Conservation (phyloP, 2,797 vertebrate species). For the Microctenopoma lineatum region DNA sequence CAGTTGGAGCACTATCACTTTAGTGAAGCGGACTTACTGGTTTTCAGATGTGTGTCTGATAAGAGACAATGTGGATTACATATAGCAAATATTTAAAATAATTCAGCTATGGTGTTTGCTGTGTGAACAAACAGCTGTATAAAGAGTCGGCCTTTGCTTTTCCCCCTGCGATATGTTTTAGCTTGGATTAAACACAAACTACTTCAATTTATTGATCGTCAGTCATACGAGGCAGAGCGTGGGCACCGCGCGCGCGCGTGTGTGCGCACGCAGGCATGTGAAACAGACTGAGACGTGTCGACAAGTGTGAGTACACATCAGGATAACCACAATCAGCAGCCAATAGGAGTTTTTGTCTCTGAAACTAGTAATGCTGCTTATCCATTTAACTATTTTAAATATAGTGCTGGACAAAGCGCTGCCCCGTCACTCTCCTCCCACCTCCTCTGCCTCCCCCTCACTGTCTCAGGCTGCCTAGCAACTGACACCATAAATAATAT, state of each 20-base stretch:
- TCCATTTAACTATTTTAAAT: constrained; percentile 58
- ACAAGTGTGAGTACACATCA: neutral
- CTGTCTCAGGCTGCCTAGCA: constrained; percentile 75
- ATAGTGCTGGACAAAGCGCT: constrained; percentile 58
- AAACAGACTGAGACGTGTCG: neutral
- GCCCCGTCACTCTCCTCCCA: constrained; percentile 48
- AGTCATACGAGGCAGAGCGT: constrained; percentile 3
- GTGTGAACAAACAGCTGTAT: neutral
- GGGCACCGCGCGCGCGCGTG: neutral
- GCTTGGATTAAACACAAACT: constrained; percentile 1
- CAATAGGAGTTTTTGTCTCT: neutral
- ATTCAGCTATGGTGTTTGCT: neutral
- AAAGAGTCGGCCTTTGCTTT: neutral
- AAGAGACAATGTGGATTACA: neutral
- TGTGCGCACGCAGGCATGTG: too few relatives aligned
- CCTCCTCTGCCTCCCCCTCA: constrained; percentile 50
- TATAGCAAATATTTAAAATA: neutral
- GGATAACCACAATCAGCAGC: neutral
- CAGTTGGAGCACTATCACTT: neutral
- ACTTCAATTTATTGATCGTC: constrained; percentile 4
- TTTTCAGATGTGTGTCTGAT: neutral
- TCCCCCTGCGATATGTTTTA: neutral
- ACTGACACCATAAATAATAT: constrained; percentile 77
- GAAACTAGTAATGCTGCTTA: constrained; percentile 12
- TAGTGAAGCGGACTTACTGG: neutral